Evolutionary conservation across 1,140 invertebrate genomes (phyloP).

Genomic region (Diplogasteroides magnus): DNA sequence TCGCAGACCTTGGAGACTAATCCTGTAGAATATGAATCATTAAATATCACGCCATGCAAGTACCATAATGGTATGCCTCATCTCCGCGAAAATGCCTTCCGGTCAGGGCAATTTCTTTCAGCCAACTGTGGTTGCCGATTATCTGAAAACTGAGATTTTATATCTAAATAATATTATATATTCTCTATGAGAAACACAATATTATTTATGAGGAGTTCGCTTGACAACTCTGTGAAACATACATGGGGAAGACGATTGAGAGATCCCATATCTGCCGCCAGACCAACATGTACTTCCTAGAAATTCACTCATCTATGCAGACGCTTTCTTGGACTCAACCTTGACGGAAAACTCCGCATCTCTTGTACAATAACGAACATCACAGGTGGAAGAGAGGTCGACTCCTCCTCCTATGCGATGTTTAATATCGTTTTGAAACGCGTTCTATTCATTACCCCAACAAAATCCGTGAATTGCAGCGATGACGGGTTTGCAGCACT

Average conservation of each 20-base stretch:
- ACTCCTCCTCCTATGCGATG: constrained; percentile 11
- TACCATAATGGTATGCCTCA: too few relatives aligned
- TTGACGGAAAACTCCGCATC: constrained; percentile 26
- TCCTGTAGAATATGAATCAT: too few relatives aligned
- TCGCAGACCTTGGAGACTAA: too few relatives aligned
- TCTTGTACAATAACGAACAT: constrained; percentile 18
- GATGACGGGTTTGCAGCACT: constrained; percentile 26
- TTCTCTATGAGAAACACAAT: neutral
- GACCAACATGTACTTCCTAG: constrained; percentile 64
- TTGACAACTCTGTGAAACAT: too few relatives aligned
- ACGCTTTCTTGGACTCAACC: neutral
- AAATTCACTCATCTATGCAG: neutral
- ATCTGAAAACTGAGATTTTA: neutral
- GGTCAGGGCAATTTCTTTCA: neutral
- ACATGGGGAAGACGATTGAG: constrained; percentile 75
- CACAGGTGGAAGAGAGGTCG: constrained; percentile 25
- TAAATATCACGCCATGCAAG: too few relatives aligned
- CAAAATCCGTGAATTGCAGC: constrained; percentile 23
- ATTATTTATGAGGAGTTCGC: too few relatives aligned
- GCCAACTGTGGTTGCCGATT: neutral
- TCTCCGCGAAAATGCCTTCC: neutral
- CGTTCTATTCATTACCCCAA: neutral
- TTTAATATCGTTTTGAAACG: neutral
- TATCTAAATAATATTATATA: neutral
- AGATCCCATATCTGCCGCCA: constrained; percentile 88